phyloP scores from a whole-genome alignment of 2,888 invertebrate species.

The Pachliopta kotzebuea region DNA sequence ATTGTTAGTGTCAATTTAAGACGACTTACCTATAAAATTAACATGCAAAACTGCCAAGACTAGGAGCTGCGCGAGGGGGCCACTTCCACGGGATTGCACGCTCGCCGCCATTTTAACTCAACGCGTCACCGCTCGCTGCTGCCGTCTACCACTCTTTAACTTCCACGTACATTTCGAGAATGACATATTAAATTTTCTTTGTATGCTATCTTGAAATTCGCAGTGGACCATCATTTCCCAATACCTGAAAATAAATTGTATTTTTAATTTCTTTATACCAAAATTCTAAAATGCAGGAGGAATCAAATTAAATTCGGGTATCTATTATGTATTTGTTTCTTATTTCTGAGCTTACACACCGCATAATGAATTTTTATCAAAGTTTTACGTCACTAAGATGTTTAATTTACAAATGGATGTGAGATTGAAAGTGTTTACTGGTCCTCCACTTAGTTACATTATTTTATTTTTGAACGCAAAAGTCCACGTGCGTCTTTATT shows the following conservation, averaged over 20 bases:
- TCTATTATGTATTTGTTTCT: too few species aligned
- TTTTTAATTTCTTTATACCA: background rate
- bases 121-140: conserved; percentile 57
- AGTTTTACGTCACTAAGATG: too few species aligned
- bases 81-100: conserved; percentile 57
- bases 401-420: too few species aligned
- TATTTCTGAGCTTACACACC: too few species aligned
- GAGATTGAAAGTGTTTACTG: too few species aligned
- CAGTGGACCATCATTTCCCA: conserved; percentile 23
- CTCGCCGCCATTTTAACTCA: conserved; percentile 67
- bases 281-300: too few species aligned
- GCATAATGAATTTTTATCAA: too few species aligned
- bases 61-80: conserved; percentile 69
- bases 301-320: too few species aligned
- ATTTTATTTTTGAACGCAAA: too few species aligned
- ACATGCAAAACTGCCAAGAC: conserved; percentile 68
- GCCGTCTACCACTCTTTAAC: conserved; percentile 56
- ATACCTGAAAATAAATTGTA: conserved; percentile 24
- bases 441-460: too few species aligned
- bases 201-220: background rate
- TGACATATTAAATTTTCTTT: conserved; percentile 44
- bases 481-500: too few species aligned
- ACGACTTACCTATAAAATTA: conserved; percentile 70
- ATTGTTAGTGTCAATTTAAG: background rate
- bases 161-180: conserved; percentile 43